phyloP scores from a whole-genome alignment of 2,797 vertebrate genomes.

The Telmatherina bonti region DNA sequence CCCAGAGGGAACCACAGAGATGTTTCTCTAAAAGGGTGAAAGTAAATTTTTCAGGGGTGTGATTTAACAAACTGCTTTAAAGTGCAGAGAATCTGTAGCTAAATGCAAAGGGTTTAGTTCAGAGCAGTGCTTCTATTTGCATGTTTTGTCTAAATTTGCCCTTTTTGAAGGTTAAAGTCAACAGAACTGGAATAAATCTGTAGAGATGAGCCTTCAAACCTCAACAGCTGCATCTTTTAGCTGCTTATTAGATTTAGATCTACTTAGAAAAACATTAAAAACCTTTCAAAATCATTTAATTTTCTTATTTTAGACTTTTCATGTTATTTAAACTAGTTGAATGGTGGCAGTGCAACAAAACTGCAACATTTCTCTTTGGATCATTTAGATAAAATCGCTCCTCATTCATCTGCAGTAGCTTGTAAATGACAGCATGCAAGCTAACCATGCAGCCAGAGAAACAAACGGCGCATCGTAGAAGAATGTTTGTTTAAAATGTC shows the following conservation, averaged over 20 bases:
- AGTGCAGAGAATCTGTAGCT: background rate
- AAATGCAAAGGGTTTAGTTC: background rate
- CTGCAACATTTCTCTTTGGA: too few relatives aligned
- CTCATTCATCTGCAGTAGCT: too few relatives aligned
- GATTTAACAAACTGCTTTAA: slow-evolving; percentile 13
- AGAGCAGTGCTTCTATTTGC: background rate
- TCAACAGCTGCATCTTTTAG: too few relatives aligned
- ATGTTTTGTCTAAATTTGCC: background rate
- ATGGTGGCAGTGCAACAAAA: too few relatives aligned
- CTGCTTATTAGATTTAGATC: too few relatives aligned
- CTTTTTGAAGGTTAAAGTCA: background rate
- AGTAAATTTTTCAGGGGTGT: slow-evolving; percentile 12
- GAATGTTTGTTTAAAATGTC: too few relatives aligned
- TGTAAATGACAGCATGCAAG: too few relatives aligned
- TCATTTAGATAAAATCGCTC: too few relatives aligned
- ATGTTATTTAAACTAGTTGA: background rate
- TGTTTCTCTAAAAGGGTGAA: slow-evolving; percentile 5
- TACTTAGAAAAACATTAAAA: too few relatives aligned
- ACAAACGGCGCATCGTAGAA: too few relatives aligned
- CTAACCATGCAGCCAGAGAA: too few relatives aligned
- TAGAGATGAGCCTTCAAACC: too few relatives aligned
- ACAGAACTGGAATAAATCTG: background rate
- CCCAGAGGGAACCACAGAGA: background rate
- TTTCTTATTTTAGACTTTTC: background rate
- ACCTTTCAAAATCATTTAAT: background rate